These are phyloP conservation scores for Pissodes strobi DNA, from an alignment of 1,140 invertebrate species.

Conservation along the genomic window DNA sequence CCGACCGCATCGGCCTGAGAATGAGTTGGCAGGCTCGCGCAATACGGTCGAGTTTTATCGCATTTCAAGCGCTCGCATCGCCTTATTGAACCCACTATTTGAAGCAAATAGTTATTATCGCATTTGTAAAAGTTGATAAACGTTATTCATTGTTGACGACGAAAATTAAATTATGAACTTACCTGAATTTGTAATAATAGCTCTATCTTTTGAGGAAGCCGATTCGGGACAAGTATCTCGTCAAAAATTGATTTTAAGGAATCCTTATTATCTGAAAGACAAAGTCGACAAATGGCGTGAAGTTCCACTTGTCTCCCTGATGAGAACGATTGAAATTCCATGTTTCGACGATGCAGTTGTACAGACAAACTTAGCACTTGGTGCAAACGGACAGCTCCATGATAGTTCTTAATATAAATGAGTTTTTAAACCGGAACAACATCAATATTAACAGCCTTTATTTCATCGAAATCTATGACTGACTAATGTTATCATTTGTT, in stretches of 20 bases:
- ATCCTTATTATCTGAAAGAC: conserved; percentile 45
- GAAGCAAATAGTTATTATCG: background rate
- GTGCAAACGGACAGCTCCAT: too few relatives aligned
- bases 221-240: conserved; percentile 31
- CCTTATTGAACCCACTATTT: background rate
- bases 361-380: background rate
- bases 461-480: too few relatives aligned
- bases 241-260: conserved; percentile 47
- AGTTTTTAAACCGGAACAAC: too few relatives aligned
- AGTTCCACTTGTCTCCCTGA: background rate
- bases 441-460: too few relatives aligned
- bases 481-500: too few relatives aligned
- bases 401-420: too few relatives aligned
- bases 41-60: conserved; percentile 16
- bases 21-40: background rate
- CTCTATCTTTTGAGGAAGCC: conserved; percentile 42
- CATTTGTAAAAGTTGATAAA: too few relatives aligned
- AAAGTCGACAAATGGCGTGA: conserved; percentile 44
- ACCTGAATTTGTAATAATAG: conserved; percentile 45
- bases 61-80: background rate
- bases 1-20: background rate
- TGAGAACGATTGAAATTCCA: background rate
- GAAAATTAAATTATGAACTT: conserved; percentile 25
- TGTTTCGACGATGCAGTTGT: background rate
- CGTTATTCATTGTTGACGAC: too few relatives aligned